phyloP scores from a whole-genome alignment of 2,113 vertebrate species.

The Condylura cristata region DNA sequence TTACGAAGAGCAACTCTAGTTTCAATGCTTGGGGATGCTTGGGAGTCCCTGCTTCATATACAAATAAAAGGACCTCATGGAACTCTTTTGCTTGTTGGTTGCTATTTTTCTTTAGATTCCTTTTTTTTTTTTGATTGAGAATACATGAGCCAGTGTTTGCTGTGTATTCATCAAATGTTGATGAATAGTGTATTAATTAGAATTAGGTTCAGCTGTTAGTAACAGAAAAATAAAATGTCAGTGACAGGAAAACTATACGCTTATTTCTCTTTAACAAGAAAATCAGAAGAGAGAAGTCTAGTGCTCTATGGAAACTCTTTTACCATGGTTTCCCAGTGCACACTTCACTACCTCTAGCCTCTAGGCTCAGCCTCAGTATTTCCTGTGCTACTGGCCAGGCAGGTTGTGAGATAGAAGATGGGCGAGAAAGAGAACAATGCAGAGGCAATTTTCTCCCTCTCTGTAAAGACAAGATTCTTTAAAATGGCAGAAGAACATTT shows the following conservation, averaged over 20 bases:
- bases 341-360: background rate
- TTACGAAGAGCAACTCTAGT: background rate
- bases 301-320: background rate
- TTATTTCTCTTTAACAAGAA: constrained; percentile 19
- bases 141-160: constrained; percentile 25
- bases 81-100: constrained; percentile 11
- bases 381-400: background rate
- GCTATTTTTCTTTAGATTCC: constrained; percentile 41
- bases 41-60: background rate
- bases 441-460: background rate
- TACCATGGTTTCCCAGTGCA: background rate
- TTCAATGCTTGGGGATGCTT: constrained; percentile 29
- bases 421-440: background rate
- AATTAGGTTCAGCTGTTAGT: constrained; percentile 54
- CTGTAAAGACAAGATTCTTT: background rate
- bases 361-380: accelerated
- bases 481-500: background rate
- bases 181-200: constrained; percentile 63
- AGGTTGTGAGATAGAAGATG: background rate
- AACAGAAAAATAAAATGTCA: background rate
- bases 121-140: constrained; percentile 1
- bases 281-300: background rate
- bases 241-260: background rate
- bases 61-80: background rate
- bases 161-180: constrained; percentile 56